Evolutionary conservation across 30 jellyfish, hydroid and myxozoan genomes (phyloP).

Genomic region (Nemopilema nomurai): DNA sequence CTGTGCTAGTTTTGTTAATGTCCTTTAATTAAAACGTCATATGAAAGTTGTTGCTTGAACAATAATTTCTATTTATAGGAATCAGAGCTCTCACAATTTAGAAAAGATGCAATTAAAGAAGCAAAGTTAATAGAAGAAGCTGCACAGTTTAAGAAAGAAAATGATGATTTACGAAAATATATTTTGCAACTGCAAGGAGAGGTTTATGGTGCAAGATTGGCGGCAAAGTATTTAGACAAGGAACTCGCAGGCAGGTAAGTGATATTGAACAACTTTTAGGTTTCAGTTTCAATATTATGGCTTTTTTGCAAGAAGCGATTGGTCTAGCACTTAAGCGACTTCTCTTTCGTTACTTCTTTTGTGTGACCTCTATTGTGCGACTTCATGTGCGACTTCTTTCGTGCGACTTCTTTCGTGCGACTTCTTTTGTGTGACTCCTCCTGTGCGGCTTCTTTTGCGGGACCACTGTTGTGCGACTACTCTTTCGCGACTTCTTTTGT

Average conservation of each 20-base stretch:
- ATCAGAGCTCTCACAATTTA: conserved; percentile 80
- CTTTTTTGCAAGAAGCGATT: neutral
- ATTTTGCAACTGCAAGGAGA: conserved; percentile 87
- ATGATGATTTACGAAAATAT: conserved; percentile 70
- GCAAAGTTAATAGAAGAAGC: conserved; percentile 75
- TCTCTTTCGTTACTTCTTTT: too few species aligned
- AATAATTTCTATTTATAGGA: conserved; percentile 64
- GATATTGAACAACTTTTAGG: too few species aligned
- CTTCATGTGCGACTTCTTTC: too few species aligned
- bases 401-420: too few species aligned
- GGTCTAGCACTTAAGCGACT: neutral
- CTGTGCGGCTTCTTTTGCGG: too few species aligned
- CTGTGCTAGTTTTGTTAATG: too few species aligned
- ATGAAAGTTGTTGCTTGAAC: too few species aligned
- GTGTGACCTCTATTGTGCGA: too few species aligned
- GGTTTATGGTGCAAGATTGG: conserved; percentile 96
- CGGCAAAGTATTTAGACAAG: conserved; percentile 94
- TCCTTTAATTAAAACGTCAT: too few species aligned
- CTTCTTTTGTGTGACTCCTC: too few species aligned
- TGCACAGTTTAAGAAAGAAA: conserved; percentile 70
- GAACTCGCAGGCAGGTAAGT: conserved; percentile 96
- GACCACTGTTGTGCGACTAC: too few species aligned
- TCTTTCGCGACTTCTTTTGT: too few species aligned
- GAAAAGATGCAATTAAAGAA: conserved; percentile 88
- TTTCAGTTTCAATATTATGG: neutral